These are phyloP conservation scores for Neomorphus geoffroyi DNA, from an alignment of 2,797 vertebrate genomes.

Conservation along the genomic window DNA sequence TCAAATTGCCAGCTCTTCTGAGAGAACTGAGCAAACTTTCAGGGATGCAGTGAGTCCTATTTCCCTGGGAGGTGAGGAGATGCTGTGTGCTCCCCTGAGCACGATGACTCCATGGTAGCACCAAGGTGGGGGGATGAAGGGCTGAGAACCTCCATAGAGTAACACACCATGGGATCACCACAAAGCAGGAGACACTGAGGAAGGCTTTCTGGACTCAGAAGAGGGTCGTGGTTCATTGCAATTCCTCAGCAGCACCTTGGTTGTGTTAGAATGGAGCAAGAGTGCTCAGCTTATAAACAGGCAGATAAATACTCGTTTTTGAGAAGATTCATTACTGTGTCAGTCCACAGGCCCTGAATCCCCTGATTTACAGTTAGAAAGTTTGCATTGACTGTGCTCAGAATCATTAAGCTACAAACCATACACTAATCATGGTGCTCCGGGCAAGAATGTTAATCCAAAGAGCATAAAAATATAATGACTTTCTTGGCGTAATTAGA, in stretches of 20 bases:
- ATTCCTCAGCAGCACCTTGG: neutral
- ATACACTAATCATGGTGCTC: conserved; percentile 57
- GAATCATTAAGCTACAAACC: conserved; percentile 59
- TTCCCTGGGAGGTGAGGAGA: neutral
- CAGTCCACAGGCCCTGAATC: neutral
- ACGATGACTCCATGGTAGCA: rapidly evolving
- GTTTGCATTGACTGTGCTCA: neutral
- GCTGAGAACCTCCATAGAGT: rapidly evolving
- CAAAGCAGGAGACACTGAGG: neutral
- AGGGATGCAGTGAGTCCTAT: neutral
- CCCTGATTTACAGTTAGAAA: conserved; percentile 9
- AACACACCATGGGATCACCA: neutral
- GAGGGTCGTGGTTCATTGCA: neutral
- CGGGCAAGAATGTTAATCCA: conserved; percentile 63
- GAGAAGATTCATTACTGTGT: neutral
- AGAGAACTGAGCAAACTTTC: neutral
- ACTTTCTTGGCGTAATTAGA: conserved; percentile 63
- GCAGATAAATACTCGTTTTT: neutral
- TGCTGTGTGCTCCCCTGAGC: neutral
- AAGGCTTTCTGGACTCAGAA: neutral
- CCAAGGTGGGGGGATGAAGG: neutral
- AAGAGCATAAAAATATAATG: conserved; percentile 69
- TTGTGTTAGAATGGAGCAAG: rapidly evolving
- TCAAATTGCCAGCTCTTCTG: neutral
- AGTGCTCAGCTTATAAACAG: neutral